These are phyloP conservation scores for Acrocyrtus sp. DNA, from an alignment of 2,888 invertebrate species.

Conservation along the genomic window DNA sequence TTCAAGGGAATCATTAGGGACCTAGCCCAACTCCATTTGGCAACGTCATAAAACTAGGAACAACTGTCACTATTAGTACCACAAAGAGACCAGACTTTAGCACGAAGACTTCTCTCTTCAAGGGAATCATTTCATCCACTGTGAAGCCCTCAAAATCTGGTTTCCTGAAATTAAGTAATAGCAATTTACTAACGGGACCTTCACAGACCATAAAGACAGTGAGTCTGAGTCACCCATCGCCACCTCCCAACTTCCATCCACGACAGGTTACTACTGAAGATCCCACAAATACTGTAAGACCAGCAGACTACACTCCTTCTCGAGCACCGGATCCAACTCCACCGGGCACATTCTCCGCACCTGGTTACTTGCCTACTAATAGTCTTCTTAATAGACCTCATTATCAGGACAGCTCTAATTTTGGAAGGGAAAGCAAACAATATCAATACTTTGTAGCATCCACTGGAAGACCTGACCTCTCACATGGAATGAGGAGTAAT, in stretches of 20 bases:
- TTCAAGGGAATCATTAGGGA: constrained; percentile 48
- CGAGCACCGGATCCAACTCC: constrained; percentile 40
- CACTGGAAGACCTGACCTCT: neutral
- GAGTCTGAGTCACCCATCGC: constrained; percentile 18
- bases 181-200: constrained; percentile 4
- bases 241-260: neutral
- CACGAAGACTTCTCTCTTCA: constrained; percentile 40
- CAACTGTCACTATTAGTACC: constrained; percentile 41
- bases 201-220: constrained; percentile 6
- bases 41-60: constrained; percentile 44
- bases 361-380: constrained; percentile 30
- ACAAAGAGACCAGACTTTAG: constrained; percentile 34
- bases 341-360: constrained; percentile 16
- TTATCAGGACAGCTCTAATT: constrained; percentile 2
- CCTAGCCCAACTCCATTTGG: constrained; percentile 46
- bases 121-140: constrained; percentile 44
- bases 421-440: constrained; percentile 21
- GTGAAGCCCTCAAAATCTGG: constrained; percentile 30
- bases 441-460: constrained; percentile 23
- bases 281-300: constrained; percentile 41
- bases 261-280: constrained; percentile 38
- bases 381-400: too few species aligned
- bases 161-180: constrained; percentile 25
- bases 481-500: constrained; percentile 50
- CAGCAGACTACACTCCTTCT: constrained; percentile 36